Evolutionary conservation across 1,140 invertebrate species (phyloP).

Genomic region (Brachionus rotundiformis): DNA sequence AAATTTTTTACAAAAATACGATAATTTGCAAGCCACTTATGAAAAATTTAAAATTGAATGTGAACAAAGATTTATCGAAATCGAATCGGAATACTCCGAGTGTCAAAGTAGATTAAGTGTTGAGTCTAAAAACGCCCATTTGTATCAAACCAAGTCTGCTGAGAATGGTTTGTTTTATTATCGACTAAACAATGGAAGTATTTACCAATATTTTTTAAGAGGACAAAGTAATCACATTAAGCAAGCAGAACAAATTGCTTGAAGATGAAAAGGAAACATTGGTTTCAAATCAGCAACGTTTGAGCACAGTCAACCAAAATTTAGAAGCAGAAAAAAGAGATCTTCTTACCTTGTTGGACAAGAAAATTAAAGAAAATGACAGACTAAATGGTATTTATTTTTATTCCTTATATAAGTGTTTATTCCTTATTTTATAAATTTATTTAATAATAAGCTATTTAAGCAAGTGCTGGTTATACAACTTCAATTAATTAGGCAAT

Average conservation of each 20-base stretch:
- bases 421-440: no score
- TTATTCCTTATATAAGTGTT: no score
- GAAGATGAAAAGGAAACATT: slow-evolving; percentile 51
- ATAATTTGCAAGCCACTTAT: slow-evolving; percentile 10
- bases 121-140: slow-evolving; percentile 49
- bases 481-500: no score
- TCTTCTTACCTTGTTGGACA: slow-evolving; percentile 57
- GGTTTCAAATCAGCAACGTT: slow-evolving; percentile 54
- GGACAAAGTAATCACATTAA: slow-evolving; percentile 26
- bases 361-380: slow-evolving; percentile 59
- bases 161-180: slow-evolving; percentile 15
- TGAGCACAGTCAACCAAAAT: slow-evolving; percentile 56
- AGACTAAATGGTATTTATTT: slow-evolving; percentile 57
- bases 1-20: slow-evolving; percentile 45
- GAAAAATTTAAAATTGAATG: slow-evolving; percentile 51
- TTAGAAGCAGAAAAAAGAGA: slow-evolving; percentile 61
- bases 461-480: no score
- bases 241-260: slow-evolving; percentile 18
- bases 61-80: slow-evolving; percentile 43
- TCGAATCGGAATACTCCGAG: slow-evolving; percentile 30
- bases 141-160: slow-evolving; percentile 3
- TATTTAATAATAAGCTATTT: no score
- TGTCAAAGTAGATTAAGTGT: slow-evolving; percentile 29
- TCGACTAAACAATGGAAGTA: not conserved
- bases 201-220: slow-evolving; percentile 7